Base-by-base conservation (phyloP, 2,888 invertebrate genomes). In the Volucella inflata region DNA sequence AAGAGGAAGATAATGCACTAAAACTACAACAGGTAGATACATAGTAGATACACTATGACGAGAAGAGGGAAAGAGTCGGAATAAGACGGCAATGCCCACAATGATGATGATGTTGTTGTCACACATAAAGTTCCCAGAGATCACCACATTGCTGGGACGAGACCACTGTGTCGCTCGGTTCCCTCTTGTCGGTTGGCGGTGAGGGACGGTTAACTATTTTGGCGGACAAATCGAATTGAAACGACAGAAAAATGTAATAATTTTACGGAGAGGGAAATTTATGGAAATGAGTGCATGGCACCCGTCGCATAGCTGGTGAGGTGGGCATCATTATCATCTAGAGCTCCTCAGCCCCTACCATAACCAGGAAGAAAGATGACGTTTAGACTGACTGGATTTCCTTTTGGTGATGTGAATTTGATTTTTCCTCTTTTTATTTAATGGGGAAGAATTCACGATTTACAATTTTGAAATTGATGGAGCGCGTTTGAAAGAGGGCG, bases 141-240 rank as follows among this genome's bases (percentile, higher is more conserved):
- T 85, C 85, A 85, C 53, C 75, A 60, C 64, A 70, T 30, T 30
- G 30, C 30, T 16, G 16, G 38, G 44, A 8, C 60, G 44, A 4
- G 42, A 44, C 14, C 30, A n/a, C 53, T 30, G 30, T 4, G 30
- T 30, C 6, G 60, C 30, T 21, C 62, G 38, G 64, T 8, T 30
- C 21, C 53, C 38, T 51, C 53, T 17, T 17, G 3, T 2, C 16
- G 11, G 14, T 8, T 14, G 17, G 14, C 17, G 44, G 21, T 9
- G 21, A 12, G 59, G 9, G 40, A 51, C 40, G 38, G 65, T 70
- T 48, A 44, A 75, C 76, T 81, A 81, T 85, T 85, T 77, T 64
- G 76, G 85, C 81, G 51, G 76, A 85, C 85, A 81, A 85, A 81
- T 85, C 85, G 85, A 85, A 85, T 81, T 81, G 85, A 81, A 85